Evolutionary conservation across 2,113 vertebrate genomes (phyloP).

Genomic region (Calidris pugnax): DNA sequence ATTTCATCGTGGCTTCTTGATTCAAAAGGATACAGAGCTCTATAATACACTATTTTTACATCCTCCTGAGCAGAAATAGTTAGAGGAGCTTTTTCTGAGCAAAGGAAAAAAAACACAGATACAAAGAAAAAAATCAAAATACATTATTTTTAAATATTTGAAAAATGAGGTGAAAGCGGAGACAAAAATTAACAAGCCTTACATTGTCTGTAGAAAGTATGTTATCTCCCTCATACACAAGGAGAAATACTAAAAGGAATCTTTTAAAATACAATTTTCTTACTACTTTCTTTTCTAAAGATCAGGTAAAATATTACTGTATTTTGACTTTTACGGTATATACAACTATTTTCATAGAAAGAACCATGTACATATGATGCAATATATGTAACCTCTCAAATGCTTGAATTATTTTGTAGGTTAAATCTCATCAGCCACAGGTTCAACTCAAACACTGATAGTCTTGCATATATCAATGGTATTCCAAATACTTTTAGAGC

Average conservation of each 20-base stretch:
- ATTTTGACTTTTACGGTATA: not conserved
- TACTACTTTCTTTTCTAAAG: not conserved
- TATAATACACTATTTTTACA: slow-evolving; percentile 94
- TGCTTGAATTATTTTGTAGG: not conserved
- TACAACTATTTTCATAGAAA: not conserved
- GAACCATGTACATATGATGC: not conserved
- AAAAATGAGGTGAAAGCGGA: not conserved
- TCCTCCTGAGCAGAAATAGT: slow-evolving; percentile 85
- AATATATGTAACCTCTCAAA: not conserved
- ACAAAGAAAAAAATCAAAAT: not conserved
- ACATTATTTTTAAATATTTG: not conserved
- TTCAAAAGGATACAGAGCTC: slow-evolving; percentile 95
- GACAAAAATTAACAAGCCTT: not conserved
- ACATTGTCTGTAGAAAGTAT: not conserved
- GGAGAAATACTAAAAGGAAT: not conserved
- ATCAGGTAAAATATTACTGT: not conserved
- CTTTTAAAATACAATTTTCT: not conserved
- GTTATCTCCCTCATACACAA: not conserved
- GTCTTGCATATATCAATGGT: not conserved
- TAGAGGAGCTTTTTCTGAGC: slow-evolving; percentile 82
- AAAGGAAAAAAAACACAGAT: not conserved
- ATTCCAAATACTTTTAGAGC: not conserved
- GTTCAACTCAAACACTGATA: not conserved
- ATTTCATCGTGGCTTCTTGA: slow-evolving; percentile 97
- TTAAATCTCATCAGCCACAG: not conserved